Percentiles rank a stretch among this genome's conserved stretches.
phyloP scores from a whole-genome alignment of 2,113 vertebrate species.

The Electrona antarctica region DNA sequence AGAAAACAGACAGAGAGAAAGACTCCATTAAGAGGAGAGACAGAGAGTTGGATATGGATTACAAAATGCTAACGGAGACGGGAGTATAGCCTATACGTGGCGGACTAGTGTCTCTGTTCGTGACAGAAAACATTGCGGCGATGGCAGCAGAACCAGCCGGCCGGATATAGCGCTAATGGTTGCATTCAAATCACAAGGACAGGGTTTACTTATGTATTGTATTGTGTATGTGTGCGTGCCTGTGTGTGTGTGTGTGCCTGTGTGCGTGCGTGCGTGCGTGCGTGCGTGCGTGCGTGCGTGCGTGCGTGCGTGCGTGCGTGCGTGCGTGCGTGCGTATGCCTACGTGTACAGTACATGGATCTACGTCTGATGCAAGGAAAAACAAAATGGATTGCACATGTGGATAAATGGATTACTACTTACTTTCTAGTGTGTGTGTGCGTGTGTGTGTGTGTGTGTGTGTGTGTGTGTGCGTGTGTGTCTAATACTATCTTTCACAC shows the following conservation, averaged over 20 bases:
- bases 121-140: not conserved
- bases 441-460: not conserved
- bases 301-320: constrained; percentile 50
- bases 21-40: constrained; percentile 60
- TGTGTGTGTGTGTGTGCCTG: constrained; percentile 38
- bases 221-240: not conserved
- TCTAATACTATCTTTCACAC: not conserved
- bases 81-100: not conserved
- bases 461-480: not conserved
- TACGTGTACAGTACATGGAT: not conserved
- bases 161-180: too few relatives aligned
- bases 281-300: constrained; percentile 27
- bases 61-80: constrained; percentile 47
- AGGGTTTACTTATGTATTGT: too few relatives aligned
- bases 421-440: constrained; percentile 37
- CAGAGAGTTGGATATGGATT: constrained; percentile 68
- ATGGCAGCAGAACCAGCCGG: not conserved
- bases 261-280: constrained; percentile 28
- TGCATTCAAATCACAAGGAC: too few relatives aligned
- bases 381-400: constrained; percentile 17
- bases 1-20: constrained; percentile 28
- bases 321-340: too few relatives aligned
- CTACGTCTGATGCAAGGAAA: not conserved
- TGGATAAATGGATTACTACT: constrained; percentile 29
- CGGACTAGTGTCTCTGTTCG: constrained; percentile 10